Evolutionary conservation across 2,888 invertebrate species (phyloP).

Genomic region (Dioctria rufipes): DNA sequence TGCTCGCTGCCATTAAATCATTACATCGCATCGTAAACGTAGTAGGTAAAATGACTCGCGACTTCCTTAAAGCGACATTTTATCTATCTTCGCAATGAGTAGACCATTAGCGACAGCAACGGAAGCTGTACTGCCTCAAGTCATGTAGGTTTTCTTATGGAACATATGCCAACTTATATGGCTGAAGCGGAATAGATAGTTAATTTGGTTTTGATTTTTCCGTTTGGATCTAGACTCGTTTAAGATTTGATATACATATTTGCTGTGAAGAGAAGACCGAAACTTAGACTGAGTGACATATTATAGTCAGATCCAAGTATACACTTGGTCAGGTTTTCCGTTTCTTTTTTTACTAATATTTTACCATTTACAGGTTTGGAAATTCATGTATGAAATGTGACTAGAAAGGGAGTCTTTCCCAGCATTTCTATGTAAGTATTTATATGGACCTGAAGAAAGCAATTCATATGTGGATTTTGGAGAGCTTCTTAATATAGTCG

Average conservation of each 20-base stretch:
- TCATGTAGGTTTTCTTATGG: not conserved
- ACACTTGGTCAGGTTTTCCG: not conserved
- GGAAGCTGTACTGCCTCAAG: not conserved
- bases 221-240: not conserved
- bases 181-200: not conserved
- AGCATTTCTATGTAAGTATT: not conserved
- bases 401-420: not conserved
- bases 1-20: not conserved
- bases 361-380: not conserved
- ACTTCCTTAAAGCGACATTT: slow-evolving; percentile 29
- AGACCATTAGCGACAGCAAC: slow-evolving; percentile 20
- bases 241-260: not conserved
- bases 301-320: not conserved
- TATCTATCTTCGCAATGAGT: not conserved
- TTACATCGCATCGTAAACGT: not conserved
- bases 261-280: not conserved
- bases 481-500: no score
- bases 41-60: slow-evolving; percentile 12
- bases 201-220: not conserved
- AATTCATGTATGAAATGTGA: not conserved
- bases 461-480: no score
- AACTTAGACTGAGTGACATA: not conserved
- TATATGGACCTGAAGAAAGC: no score
- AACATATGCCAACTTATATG: not conserved
- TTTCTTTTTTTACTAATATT: no score